A percentile compares a stretch with the other conserved stretches of the same genome.
phyloP scores from a whole-genome alignment of 2,113 vertebrate genomes.

The Actinemys pallida region DNA sequence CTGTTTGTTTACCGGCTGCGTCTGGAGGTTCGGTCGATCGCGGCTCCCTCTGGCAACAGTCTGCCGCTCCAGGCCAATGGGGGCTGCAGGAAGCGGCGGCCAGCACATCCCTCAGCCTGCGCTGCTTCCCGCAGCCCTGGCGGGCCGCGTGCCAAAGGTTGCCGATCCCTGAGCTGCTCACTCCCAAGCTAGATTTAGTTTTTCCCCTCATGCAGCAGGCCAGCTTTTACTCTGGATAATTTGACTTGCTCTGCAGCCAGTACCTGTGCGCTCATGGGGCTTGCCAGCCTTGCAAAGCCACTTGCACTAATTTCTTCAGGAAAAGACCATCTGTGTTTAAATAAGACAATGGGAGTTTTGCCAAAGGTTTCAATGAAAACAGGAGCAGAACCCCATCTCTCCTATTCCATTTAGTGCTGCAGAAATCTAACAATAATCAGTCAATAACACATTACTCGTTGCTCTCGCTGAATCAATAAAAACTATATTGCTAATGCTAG shows the following conservation, averaged over 20 bases:
- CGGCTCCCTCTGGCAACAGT: too few species aligned
- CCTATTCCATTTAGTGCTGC: background rate
- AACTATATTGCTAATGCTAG: background rate
- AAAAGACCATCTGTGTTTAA: background rate
- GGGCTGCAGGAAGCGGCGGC: too few species aligned
- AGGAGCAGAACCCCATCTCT: background rate
- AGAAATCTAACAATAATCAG: background rate
- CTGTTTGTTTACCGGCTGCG: too few species aligned
- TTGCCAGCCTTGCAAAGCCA: background rate
- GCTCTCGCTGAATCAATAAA: background rate
- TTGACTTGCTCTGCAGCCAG: background rate
- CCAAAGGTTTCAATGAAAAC: background rate
- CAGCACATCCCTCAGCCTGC: too few species aligned
- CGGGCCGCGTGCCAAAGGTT: too few species aligned
- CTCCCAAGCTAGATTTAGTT: background rate
- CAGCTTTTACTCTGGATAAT: background rate
- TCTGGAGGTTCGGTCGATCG: too few species aligned
- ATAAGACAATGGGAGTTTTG: background rate
- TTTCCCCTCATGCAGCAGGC: background rate
- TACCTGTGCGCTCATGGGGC: background rate
- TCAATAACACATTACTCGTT: background rate
- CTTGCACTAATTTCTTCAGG: background rate
- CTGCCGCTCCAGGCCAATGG: too few species aligned
- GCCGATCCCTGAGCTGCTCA: background rate
- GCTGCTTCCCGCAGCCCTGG: too few species aligned